Evolutionary conservation across 92 coral and sea anemone genomes (phyloP), one percentile per base, ranked within the genome.

Genomic region (Bergia sp.): DNA sequence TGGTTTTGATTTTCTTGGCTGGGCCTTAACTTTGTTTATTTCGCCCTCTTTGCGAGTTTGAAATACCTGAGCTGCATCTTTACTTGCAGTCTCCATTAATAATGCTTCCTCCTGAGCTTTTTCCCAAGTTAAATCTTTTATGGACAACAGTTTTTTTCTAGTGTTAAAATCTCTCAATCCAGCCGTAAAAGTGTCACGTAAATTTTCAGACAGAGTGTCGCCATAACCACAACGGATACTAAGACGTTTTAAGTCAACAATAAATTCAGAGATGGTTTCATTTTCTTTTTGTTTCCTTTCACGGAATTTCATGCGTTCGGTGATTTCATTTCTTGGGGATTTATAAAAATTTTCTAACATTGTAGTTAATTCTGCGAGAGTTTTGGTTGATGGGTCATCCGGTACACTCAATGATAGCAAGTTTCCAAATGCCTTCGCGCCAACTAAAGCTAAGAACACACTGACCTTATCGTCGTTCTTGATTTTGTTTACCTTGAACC

Each of bases 21-120:
- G 81, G 57, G 81, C 69, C 69, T 61, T 61, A 61, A 61, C 44
- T 77, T 77, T 85, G 88, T 85, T 85, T 64, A 72, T 66, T 72
- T 49, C 66, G 23, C 66, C 85, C 65, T 58, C 57, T 12, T 37
- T n/a, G 36, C 5, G 41, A 10, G 21, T 64, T 66, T 74, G 88
- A 72, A 50, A 44, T 72, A 88, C 76, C 85, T 88, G 80, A 61
- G 75, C 80, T 43, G 89, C 47, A 86, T 73, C 73, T 71, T 74
- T 86, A 45, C 57, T 80, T 21, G 89, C 89, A 86, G 82, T 88
- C 40, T 88, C 91, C 91, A 88, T 88, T 80, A 79, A 84, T 82
- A 67, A 64, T 21, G 87, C 87, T 71, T 80, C 80, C 82, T 88
- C 87, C 61, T 72, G 53, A 40, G 91, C 87, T 88, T 73, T 80